Evolutionary conservation across 2,113 vertebrate species (phyloP).

Genomic region (Miniopterus natalensis): DNA sequence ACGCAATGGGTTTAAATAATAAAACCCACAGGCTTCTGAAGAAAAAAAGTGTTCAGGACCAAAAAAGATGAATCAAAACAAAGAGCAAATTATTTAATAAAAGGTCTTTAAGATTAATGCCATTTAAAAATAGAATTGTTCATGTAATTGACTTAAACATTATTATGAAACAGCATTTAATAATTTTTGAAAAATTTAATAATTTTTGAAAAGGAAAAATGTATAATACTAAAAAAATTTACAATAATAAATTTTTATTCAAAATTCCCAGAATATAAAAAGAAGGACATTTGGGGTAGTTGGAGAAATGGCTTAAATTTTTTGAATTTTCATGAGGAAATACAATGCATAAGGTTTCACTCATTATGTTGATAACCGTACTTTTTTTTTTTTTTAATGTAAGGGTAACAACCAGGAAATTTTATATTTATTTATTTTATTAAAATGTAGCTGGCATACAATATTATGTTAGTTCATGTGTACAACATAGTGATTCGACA

Average conservation of each 20-base stretch:
- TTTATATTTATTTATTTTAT: background rate
- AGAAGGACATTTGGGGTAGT: background rate
- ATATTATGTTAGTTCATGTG: background rate
- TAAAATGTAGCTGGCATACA: background rate
- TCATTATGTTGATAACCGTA: background rate
- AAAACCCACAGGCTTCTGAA: background rate
- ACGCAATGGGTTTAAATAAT: conserved; percentile 1
- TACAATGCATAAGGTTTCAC: background rate
- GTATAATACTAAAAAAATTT: background rate
- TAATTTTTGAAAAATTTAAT: conserved; percentile 37
- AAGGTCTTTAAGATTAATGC: background rate
- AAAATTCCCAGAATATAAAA: background rate
- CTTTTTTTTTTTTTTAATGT: background rate
- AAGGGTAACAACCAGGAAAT: background rate
- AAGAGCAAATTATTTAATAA: background rate
- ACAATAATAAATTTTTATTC: conserved; percentile 1
- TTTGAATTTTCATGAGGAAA: background rate
- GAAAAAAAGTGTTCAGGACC: background rate
- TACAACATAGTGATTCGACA: background rate
- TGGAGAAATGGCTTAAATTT: conserved; percentile 41
- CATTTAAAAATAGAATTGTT: background rate
- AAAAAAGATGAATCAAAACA: background rate
- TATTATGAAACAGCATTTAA: background rate
- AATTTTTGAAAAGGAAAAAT: conserved; percentile 34
- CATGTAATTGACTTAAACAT: background rate